Evolutionary conservation across 2,113 vertebrate species (phyloP).

Genomic region (Antechinus flavipes): DNA sequence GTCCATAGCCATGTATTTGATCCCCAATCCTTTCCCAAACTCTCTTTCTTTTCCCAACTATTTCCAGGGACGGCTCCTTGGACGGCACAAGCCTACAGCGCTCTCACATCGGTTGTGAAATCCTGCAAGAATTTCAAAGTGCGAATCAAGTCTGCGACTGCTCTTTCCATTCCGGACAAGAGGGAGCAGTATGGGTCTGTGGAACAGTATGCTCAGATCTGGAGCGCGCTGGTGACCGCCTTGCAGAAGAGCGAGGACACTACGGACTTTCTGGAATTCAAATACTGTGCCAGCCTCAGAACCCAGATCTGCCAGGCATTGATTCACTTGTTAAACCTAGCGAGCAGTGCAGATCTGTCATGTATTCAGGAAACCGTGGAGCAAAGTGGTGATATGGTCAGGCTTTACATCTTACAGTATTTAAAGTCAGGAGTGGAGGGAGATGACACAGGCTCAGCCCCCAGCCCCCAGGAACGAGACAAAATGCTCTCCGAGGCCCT

Average conservation of each 20-base stretch:
- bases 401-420: constrained; percentile 87
- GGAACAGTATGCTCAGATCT: constrained; percentile 88
- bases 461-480: constrained; percentile 80
- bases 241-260: constrained; percentile 93
- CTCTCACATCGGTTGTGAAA: constrained; percentile 92
- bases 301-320: constrained; percentile 92
- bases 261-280: constrained; percentile 95
- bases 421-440: constrained; percentile 82
- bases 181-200: constrained; percentile 89
- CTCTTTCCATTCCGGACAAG: constrained; percentile 88
- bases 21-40: neutral
- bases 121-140: constrained; percentile 99
- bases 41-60: neutral
- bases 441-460: constrained; percentile 13
- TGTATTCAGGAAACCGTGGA: constrained; percentile 79
- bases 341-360: constrained; percentile 85
- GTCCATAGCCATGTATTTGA: neutral
- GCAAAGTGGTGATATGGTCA: constrained; percentile 80
- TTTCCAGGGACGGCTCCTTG: constrained; percentile 90
- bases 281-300: constrained; percentile 94
- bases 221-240: constrained; percentile 90
- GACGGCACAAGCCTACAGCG: constrained; percentile 89
- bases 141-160: constrained; percentile 94
- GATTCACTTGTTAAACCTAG: constrained; percentile 90
- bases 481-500: constrained; percentile 82